A percentile compares a stretch with the other conserved stretches of the same genome.
phyloP scores from a whole-genome alignment of 92 coral and sea anemone genomes.

The Hydrozoanthus gracilis region DNA sequence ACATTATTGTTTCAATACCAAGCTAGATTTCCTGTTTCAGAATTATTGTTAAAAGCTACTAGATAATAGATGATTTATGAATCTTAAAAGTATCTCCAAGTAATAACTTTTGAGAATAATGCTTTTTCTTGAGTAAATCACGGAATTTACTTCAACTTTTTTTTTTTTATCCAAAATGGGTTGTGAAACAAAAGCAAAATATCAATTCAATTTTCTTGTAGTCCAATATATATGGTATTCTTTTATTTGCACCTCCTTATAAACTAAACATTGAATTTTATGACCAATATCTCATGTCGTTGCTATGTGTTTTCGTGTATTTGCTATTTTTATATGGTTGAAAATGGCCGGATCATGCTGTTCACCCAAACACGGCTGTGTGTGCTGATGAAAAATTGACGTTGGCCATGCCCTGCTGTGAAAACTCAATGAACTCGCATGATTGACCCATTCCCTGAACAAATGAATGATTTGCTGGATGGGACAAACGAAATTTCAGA shows the following conservation, averaged over 20 bases:
- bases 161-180: too few relatives aligned
- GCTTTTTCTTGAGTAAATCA: too few relatives aligned
- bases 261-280: conserved; percentile 39
- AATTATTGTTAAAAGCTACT: neutral
- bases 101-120: too few relatives aligned
- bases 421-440: conserved; percentile 65
- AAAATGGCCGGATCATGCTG: conserved; percentile 67
- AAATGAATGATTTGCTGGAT: conserved; percentile 53
- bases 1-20: conserved; percentile 5
- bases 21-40: conserved; percentile 27
- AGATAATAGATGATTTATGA: neutral
- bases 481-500: conserved; percentile 69
- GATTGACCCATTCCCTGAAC: conserved; percentile 47
- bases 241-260: conserved; percentile 38
- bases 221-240: conserved; percentile 1
- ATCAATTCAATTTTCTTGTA: neutral
- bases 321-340: conserved; percentile 92
- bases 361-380: conserved; percentile 53
- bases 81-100: too few relatives aligned
- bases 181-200: neutral
- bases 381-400: conserved; percentile 50
- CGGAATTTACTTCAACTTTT: too few relatives aligned
- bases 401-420: conserved; percentile 76
- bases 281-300: conserved; percentile 81
- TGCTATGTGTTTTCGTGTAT: conserved; percentile 94